phyloP scores from a whole-genome alignment of 2,888 invertebrate species.

The Lysandra bellargus region DNA sequence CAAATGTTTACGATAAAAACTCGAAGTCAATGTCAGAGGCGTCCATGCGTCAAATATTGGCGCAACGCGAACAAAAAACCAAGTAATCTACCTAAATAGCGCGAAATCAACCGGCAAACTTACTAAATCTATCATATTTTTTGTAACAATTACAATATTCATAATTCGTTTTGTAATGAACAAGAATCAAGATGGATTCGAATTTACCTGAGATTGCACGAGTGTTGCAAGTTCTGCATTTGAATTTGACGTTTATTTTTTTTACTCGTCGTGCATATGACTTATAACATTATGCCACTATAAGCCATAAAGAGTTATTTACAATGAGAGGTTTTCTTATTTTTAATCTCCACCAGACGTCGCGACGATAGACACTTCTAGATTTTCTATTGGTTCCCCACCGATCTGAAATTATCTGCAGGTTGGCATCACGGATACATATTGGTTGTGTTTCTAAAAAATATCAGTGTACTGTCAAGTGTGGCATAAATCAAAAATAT shows the following conservation, averaged over 20 bases:
- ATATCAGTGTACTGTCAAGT: too few relatives aligned
- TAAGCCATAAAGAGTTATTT: neutral
- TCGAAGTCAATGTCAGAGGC: conserved; percentile 68
- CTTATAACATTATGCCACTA: neutral
- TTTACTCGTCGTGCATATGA: neutral
- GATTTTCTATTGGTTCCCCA: too few relatives aligned
- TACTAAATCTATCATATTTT: conserved; percentile 59
- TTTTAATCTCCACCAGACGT: too few relatives aligned
- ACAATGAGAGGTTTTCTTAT: too few relatives aligned
- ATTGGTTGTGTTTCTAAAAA: too few relatives aligned
- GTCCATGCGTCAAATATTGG: conserved; percentile 72
- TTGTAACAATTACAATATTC: conserved; percentile 49
- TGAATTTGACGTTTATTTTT: conserved; percentile 15
- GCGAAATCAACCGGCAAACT: conserved; percentile 69
- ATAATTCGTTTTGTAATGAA: conserved; percentile 42
- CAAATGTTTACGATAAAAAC: conserved; percentile 62
- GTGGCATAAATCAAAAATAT: too few relatives aligned
- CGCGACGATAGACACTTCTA: too few relatives aligned
- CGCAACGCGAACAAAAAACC: conserved; percentile 71
- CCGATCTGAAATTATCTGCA: too few relatives aligned
- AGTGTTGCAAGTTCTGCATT: neutral
- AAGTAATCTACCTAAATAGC: conserved; percentile 76
- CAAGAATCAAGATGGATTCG: conserved; percentile 31
- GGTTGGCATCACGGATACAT: too few relatives aligned
- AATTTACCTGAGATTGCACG: conserved; percentile 13